Percentiles rank a stretch among this genome's conserved stretches.
These are phyloP conservation scores for Drosophila quadrilineata DNA, from an alignment of 1,140 invertebrate genomes.

Conservation along the genomic window DNA sequence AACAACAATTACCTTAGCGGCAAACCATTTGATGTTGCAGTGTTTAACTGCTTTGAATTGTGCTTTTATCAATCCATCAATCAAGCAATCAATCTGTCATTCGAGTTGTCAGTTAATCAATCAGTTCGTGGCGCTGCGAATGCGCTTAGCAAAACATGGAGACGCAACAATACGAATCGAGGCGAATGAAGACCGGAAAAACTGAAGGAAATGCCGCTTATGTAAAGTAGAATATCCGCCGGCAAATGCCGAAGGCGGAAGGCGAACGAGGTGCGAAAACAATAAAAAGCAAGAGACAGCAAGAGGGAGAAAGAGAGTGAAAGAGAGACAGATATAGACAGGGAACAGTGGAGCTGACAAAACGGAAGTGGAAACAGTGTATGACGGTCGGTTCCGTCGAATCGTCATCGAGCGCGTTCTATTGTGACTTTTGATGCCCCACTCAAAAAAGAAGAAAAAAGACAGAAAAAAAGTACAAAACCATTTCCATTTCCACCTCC, in stretches of 20 bases:
- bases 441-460: too few species aligned
- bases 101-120: too few species aligned
- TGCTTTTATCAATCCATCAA: constrained; percentile 1
- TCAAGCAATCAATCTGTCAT: constrained; percentile 8
- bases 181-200: constrained; percentile 56
- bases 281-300: constrained; percentile 47
- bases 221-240: constrained; percentile 77
- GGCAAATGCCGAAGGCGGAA: constrained; percentile 28
- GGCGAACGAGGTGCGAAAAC: constrained; percentile 69
- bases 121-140: constrained; percentile 19
- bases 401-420: not conserved
- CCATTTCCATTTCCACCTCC: too few species aligned
- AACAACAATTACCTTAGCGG: not conserved
- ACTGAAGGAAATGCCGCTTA: constrained; percentile 72
- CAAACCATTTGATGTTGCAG: not conserved
- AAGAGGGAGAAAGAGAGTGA: too few species aligned
- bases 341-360: not conserved
- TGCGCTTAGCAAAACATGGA: constrained; percentile 43
- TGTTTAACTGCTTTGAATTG: not conserved
- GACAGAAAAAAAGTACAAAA: too few species aligned
- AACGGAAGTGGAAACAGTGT: constrained; percentile 56
- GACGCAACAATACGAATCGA: constrained; percentile 25
- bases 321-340: not conserved
- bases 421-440: too few species aligned
- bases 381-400: constrained; percentile 43